Percentiles rank a stretch among this genome's conserved stretches.
phyloP scores from a whole-genome alignment of 2,113 vertebrate genomes.

The Epinephelus cyanopodus region DNA sequence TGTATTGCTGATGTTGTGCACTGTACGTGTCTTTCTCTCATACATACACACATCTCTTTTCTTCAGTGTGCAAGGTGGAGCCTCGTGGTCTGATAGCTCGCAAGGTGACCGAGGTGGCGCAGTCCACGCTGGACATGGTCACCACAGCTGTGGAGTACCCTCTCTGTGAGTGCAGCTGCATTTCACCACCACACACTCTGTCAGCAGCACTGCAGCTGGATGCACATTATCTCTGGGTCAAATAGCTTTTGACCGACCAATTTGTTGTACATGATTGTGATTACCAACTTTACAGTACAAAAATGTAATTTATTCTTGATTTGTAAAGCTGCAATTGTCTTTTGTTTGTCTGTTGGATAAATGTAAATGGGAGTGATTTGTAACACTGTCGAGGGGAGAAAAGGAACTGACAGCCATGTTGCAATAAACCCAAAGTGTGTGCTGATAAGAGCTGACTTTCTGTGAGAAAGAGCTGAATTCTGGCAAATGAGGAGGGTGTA shows the following conservation, averaged over 20 bases:
- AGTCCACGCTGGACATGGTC: slow-evolving; percentile 86
- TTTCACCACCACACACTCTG: not conserved
- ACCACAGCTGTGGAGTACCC: slow-evolving; percentile 87
- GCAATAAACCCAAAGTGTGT: not conserved
- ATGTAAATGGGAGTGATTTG: not conserved
- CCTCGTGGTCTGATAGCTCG: slow-evolving; percentile 85
- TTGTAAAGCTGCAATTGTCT: not conserved
- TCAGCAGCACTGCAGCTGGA: not conserved
- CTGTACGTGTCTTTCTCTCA: not conserved
- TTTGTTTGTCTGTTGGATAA: not conserved
- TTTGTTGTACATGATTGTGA: not conserved
- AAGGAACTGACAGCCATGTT: not conserved
- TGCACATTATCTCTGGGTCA: not conserved
- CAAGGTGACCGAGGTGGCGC: slow-evolving; percentile 86
- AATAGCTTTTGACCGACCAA: not conserved
- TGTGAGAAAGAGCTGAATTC: no score
- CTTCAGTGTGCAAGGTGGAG: slow-evolving; percentile 76
- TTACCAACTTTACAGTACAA: not conserved
- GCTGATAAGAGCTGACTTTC: not conserved
- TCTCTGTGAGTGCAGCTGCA: slow-evolving; percentile 80
- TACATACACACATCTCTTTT: not conserved
- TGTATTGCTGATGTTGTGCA: not conserved
- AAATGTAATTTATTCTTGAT: not conserved
- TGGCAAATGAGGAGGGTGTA: not conserved
- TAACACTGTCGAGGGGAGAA: not conserved